Evolutionary conservation across 2,113 vertebrate species (phyloP), one percentile per base, ranked within the genome.

Genomic region (Hydrochoerus hydrochaeris): DNA sequence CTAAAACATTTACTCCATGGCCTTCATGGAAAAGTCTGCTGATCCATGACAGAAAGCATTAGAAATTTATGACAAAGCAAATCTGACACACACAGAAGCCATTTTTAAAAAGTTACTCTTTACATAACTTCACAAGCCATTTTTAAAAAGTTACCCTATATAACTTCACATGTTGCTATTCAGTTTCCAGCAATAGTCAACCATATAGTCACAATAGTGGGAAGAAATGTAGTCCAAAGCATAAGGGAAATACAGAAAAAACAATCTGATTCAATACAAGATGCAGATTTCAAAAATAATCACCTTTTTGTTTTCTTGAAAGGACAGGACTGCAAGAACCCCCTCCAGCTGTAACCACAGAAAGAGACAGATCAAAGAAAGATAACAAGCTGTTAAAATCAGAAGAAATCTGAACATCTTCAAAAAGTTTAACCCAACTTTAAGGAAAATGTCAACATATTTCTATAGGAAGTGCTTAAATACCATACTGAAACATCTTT

Each of bases 251-350:
- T 11, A 87, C 7, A 62, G 58, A 62, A 52, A 87, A 52, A 20
- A 38, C 28, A 73, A 52, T 20, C 6, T 65, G 17, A 69, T 13
- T 65, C 57, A 85, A 88, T 30, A 35, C 22, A 93, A 94, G 87
- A 97, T 85, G 89, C 85, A 28, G 54, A 91, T 95, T 98, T 97
- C 94, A 69, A 94, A 97, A 97, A 98, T 98, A 99, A 98, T 99
- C 99, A 99, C 99, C 99, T 99, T 99, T 99, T 98, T 98, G 99
- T 97, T 99, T 99, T 98, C 99, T 99, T 92, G 99, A 98, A 98
- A 99, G 98, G 97, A 99, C 99, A 98, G 99, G 99, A 98, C 99
- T 99, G 99, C 99, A 99, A 97, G 99, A 99, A 98, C 99, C 99
- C 98, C 99, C 99, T 99, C 99, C 99, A 92, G 99, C 99, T 99